Percentiles rank a stretch among this genome's conserved stretches.
These are phyloP conservation scores for Coreius guichenoti DNA, from an alignment of 2,797 vertebrate species.

Conservation along the genomic window DNA sequence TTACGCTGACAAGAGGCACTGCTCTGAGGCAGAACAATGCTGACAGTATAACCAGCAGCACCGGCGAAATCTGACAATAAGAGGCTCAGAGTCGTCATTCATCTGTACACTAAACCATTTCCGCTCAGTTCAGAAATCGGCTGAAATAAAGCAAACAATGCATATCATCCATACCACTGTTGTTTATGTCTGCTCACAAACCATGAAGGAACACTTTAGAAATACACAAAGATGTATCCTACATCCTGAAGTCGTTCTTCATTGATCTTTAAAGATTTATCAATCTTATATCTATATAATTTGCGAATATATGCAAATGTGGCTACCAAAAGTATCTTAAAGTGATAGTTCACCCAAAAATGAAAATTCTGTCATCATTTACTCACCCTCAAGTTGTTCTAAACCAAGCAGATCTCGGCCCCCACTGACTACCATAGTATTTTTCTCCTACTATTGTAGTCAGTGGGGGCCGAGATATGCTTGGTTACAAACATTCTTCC, in stretches of 20 bases:
- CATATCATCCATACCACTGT: not conserved
- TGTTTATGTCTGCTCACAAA: slow-evolving; percentile 7
- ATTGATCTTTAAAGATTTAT: not conserved
- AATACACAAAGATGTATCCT: not conserved
- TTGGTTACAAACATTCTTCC: no score
- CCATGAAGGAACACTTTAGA: not conserved
- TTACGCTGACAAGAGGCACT: slow-evolving; percentile 68
- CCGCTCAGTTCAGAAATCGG: slow-evolving; percentile 33
- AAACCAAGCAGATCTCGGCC: no score
- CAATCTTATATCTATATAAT: no score
- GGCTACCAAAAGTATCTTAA: not conserved
- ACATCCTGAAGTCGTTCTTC: not conserved
- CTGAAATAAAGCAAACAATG: slow-evolving; percentile 14
- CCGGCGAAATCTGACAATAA: slow-evolving; percentile 61
- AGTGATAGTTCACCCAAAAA: no score
- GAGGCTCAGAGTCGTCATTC: slow-evolving; percentile 51
- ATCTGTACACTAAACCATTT: slow-evolving; percentile 46
- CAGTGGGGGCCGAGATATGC: no score
- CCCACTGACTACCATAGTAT: no score
- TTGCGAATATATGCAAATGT: not conserved
- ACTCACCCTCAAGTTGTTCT: no score
- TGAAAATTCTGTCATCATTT: no score
- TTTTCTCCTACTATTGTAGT: no score
- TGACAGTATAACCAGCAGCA: slow-evolving; percentile 56
- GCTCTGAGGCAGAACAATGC: slow-evolving; percentile 66